Evolutionary conservation across 1,140 invertebrate species (phyloP).

Genomic region (Leptopilina boulardi): DNA sequence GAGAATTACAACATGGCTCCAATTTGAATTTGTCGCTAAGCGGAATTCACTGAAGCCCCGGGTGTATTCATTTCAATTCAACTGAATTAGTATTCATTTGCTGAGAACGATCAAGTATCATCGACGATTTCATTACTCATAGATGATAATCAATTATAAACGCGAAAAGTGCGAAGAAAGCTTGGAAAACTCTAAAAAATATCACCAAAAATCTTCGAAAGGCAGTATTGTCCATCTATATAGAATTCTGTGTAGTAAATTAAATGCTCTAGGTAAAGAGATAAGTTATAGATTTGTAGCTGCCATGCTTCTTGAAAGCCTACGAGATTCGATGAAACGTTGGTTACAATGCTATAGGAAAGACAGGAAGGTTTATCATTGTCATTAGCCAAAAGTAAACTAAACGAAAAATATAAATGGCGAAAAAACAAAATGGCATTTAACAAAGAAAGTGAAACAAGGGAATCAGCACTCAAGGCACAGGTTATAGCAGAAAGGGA

Average conservation of each 20-base stretch:
- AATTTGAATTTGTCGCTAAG: too few relatives aligned
- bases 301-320: neutral
- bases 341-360: too few relatives aligned
- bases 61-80: too few relatives aligned
- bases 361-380: too few relatives aligned
- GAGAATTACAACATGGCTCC: neutral
- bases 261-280: too few relatives aligned
- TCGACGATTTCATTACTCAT: conserved; percentile 39
- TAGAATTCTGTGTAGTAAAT: conserved; percentile 19
- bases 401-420: too few relatives aligned
- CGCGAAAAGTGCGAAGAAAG: conserved; percentile 26
- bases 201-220: conserved; percentile 36
- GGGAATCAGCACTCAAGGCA: conserved; percentile 13
- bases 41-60: too few relatives aligned
- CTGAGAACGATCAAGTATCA: neutral
- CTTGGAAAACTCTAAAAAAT: conserved; percentile 42
- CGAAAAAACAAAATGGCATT: neutral
- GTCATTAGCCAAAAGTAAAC: too few relatives aligned
- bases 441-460: neutral
- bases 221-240: neutral
- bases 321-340: neutral
- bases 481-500: conserved; percentile 36
- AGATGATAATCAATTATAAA: conserved; percentile 44
- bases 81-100: too few relatives aligned
- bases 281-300: neutral